Evolutionary conservation across 2,113 vertebrate genomes (phyloP).

Genomic region (Corapipo altera): DNA sequence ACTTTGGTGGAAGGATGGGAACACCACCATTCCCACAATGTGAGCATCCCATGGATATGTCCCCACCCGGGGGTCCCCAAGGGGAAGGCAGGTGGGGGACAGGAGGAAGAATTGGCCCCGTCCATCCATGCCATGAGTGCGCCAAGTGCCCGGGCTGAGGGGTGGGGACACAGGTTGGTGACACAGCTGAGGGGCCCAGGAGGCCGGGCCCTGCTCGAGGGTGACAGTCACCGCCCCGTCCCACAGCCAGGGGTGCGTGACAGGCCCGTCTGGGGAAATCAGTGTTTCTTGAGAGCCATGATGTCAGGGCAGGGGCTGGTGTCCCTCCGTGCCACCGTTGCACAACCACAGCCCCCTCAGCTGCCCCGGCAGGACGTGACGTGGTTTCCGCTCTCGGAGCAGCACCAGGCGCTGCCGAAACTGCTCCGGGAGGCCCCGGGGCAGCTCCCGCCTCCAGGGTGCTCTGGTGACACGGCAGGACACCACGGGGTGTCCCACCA

Average conservation of each 20-base stretch:
- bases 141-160: fast-evolving
- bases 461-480: not conserved
- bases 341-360: not conserved
- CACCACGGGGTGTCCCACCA: fast-evolving
- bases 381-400: not conserved
- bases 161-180: not conserved
- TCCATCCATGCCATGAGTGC: not conserved
- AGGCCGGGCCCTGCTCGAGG: fast-evolving
- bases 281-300: not conserved
- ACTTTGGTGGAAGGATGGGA: not conserved
- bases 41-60: not conserved
- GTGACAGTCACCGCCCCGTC: not conserved
- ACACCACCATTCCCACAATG: not conserved
- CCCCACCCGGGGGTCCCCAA: not conserved
- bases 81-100: not conserved
- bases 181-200: not conserved
- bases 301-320: not conserved
- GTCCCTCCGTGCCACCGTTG: not conserved
- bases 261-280: not conserved
- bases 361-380: not conserved
- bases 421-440: fast-evolving
- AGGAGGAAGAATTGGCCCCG: not conserved
- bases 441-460: not conserved
- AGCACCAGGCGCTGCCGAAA: not conserved
- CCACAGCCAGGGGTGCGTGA: fast-evolving